Evolutionary conservation across 2,113 vertebrate species (phyloP), one percentile per base, ranked within the genome.

Genomic region (Oryzias woworae): DNA sequence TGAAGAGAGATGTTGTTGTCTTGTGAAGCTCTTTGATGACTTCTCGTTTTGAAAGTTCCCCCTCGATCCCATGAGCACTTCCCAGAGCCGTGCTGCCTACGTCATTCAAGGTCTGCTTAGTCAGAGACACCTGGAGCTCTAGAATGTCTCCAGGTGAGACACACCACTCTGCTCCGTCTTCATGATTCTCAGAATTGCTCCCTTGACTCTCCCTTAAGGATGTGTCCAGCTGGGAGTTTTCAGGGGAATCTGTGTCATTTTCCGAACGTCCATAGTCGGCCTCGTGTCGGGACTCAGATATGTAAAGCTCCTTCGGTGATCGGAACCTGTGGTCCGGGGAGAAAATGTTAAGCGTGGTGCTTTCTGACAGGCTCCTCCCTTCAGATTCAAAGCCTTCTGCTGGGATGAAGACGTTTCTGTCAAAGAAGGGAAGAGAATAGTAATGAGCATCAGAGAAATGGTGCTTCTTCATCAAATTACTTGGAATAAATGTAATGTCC

Each of bases 71-170:
- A 31, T 53, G 49, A 58, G 93, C 84, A 78, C 90, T 88, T 53
- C 91, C 90, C 14, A 85, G 77, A 45, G 93, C 83, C 44, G 80
- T 49, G 17, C 5, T 82, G 14, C 67, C 73, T 2, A 63, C 46
- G 43, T 83, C 78, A 1, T 89, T 82, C 53, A 84, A 75, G 0
- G 28, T 58, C 2, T 92, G 91, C 64, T 89, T 84, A 1, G 93
- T 73, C 26, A 98, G 88, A 45, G 94, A 94, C 64, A 97, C 76
- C 79, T 97, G 95, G 53, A 97, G 82, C 89, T 97, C 93, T 2
- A 97, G 92, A 82, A 92, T 52, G 31, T 90, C 50, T 48, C 92
- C 91, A 3, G 89, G 85, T 53, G 75, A 85, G 48, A 87, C 85
- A 53, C 75, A 73, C 69, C 70, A 31, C 55, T 62, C 74, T 44